These are phyloP conservation scores for Oostethus manadensis DNA, from an alignment of 2,113 vertebrate species.

Conservation along the genomic window DNA sequence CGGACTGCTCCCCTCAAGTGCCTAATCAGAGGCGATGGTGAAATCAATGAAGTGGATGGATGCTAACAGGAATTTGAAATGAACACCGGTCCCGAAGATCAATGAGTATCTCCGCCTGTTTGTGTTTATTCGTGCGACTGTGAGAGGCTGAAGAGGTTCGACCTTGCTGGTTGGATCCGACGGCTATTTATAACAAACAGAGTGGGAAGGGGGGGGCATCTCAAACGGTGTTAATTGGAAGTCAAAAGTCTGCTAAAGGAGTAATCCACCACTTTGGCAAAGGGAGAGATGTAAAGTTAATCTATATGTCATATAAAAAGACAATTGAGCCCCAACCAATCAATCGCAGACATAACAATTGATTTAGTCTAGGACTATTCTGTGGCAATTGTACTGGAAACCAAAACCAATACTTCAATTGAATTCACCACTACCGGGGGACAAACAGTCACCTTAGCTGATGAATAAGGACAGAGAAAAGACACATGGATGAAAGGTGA, in stretches of 20 bases:
- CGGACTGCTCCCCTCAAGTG: constrained; percentile 65
- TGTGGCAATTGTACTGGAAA: constrained; percentile 33
- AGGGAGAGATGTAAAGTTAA: constrained; percentile 32
- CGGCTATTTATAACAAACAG: constrained; percentile 50
- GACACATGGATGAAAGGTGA: constrained; percentile 38
- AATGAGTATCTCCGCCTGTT: constrained; percentile 50
- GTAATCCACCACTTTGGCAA: constrained; percentile 26
- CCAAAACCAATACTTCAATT: constrained; percentile 28
- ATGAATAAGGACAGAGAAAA: constrained; percentile 43
- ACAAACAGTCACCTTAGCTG: constrained; percentile 16
- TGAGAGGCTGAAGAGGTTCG: constrained; percentile 35
- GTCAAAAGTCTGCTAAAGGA: constrained; percentile 23
- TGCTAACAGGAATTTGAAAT: constrained; percentile 79
- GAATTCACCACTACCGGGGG: not conserved
- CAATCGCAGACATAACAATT: constrained; percentile 27
- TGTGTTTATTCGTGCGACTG: constrained; percentile 21
- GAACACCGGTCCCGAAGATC: constrained; percentile 66
- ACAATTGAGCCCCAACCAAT: constrained; percentile 32
- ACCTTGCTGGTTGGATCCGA: constrained; percentile 45
- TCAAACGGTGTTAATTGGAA: constrained; percentile 42
- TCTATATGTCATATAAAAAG: constrained; percentile 26
- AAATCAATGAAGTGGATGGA: constrained; percentile 74
- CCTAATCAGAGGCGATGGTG: constrained; percentile 76
- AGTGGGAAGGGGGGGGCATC: not conserved
- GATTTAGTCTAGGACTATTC: constrained; percentile 38